Conservation (phyloP, 2,113 vertebrate genomes). For the Ondatra zibethicus region DNA sequence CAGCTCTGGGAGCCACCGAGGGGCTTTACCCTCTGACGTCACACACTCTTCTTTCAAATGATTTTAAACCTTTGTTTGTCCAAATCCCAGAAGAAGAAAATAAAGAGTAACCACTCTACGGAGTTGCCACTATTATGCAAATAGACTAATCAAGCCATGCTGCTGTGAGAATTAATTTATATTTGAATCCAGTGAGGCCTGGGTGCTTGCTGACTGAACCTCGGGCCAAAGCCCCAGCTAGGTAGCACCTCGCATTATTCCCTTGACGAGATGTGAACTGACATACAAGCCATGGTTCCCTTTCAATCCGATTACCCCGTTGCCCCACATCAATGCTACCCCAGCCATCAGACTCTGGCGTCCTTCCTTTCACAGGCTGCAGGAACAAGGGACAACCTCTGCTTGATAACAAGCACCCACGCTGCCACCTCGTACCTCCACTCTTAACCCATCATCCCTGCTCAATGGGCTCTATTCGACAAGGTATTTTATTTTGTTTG, state of each 20-base stretch:
- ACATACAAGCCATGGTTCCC: constrained; percentile 97
- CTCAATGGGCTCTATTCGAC: constrained; percentile 94
- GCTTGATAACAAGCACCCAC: constrained; percentile 94
- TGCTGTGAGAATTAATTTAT: constrained; percentile 97
- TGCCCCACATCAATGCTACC: constrained; percentile 96
- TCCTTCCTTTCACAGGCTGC: constrained; percentile 94
- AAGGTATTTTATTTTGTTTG: constrained; percentile 93
- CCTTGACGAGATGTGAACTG: constrained; percentile 99
- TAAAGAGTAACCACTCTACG: constrained; percentile 84
- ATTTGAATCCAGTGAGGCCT: constrained; percentile 97
- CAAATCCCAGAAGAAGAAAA: constrained; percentile 83
- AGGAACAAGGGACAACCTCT: constrained; percentile 92
- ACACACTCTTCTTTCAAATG: constrained; percentile 87
- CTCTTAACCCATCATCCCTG: constrained; percentile 92
- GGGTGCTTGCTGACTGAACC: constrained; percentile 90
- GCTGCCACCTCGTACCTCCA: constrained; percentile 89
- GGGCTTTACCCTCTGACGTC: constrained; percentile 86
- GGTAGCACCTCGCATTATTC: constrained; percentile 95
- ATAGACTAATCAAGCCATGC: constrained; percentile 95
- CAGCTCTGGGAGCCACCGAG: constrained; percentile 71
- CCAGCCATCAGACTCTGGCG: constrained; percentile 93
- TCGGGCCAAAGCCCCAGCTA: constrained; percentile 92
- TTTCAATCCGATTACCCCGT: constrained; percentile 99
- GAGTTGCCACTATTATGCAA: constrained; percentile 97
- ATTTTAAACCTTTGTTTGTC: constrained; percentile 88